Percentiles rank a stretch among this genome's conserved stretches.
These are phyloP conservation scores for Drosophila merina DNA, from an alignment of 2,888 invertebrate species.

Conservation along the genomic window DNA sequence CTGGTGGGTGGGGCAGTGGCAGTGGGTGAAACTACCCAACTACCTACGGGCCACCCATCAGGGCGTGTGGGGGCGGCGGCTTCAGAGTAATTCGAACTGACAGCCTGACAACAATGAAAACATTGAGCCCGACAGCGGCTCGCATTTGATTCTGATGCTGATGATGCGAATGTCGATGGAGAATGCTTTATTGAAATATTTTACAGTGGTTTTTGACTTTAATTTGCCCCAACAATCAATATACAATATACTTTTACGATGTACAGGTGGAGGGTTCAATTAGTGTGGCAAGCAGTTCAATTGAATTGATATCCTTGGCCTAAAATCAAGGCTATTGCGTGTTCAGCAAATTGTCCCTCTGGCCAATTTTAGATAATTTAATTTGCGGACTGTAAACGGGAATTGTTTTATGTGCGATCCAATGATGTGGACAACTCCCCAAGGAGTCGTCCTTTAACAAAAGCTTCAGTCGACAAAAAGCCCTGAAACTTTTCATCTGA, in stretches of 20 bases:
- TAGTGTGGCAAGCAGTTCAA: conserved; percentile 9
- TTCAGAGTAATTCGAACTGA: conserved; percentile 62
- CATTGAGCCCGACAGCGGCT: conserved; percentile 23
- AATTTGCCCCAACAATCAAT: conserved; percentile 9
- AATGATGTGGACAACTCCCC: conserved; percentile 20
- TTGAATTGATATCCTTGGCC: conserved; percentile 48
- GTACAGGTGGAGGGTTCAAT: conserved; percentile 38
- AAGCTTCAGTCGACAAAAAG: conserved; percentile 63
- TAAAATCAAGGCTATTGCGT: conserved; percentile 13
- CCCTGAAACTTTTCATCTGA: conserved; percentile 49
- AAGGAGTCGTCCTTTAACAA: conserved; percentile 53
- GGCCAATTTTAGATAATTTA: conserved; percentile 51
- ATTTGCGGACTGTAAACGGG: conserved; percentile 50
- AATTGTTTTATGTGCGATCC: conserved; percentile 54
- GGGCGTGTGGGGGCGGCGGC: conserved; percentile 30
- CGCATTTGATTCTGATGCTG: conserved; percentile 33
- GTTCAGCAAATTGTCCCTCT: conserved; percentile 26
- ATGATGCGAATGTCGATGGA: conserved; percentile 11
- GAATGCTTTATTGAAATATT: conserved; percentile 39
- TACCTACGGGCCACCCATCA: conserved; percentile 3
- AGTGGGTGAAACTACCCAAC: background rate
- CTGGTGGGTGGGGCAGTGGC: background rate
- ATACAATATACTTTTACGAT: conserved; percentile 6
- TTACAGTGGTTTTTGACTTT: conserved; percentile 30
- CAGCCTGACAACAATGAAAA: conserved; percentile 45